phyloP scores from a whole-genome alignment of 2,888 invertebrate species.

The Drosophila meridionalis region DNA sequence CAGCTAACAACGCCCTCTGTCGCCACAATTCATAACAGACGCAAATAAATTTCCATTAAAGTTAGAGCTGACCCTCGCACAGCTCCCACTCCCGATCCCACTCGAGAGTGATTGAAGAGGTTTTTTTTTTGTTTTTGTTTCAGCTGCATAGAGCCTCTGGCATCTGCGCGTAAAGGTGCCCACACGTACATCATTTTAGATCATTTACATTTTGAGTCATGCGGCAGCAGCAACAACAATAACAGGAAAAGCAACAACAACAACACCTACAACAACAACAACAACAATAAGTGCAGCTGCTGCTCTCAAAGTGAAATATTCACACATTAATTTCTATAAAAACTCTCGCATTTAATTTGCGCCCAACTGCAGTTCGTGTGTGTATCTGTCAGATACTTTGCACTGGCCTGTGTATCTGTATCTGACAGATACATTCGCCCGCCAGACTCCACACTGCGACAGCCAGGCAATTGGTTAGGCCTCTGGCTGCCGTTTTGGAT shows the following conservation, averaged over 20 bases:
- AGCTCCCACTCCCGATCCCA: not conserved
- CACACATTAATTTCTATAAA: constrained; percentile 69
- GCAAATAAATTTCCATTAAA: constrained; percentile 78
- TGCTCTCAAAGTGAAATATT: constrained; percentile 44
- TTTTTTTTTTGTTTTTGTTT: not conserved
- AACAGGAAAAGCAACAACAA: constrained; percentile 26
- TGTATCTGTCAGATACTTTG: constrained; percentile 24
- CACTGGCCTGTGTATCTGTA: constrained; percentile 8
- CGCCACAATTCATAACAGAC: constrained; percentile 75
- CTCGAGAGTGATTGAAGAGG: constrained; percentile 33
- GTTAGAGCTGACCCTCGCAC: constrained; percentile 25
- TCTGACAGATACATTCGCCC: constrained; percentile 26
- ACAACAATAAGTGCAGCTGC: constrained; percentile 17
- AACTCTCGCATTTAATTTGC: constrained; percentile 30
- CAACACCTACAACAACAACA: constrained; percentile 16
- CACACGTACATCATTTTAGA: constrained; percentile 58
- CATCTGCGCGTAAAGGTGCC: constrained; percentile 50
- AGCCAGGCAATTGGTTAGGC: constrained; percentile 55
- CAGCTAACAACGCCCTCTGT: constrained; percentile 67
- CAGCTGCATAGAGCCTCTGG: not conserved
- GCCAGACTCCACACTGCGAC: constrained; percentile 17
- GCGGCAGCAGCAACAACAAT: constrained; percentile 34
- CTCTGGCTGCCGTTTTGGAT: constrained; percentile 45
- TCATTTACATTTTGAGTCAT: constrained; percentile 69
- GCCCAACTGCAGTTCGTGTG: constrained; percentile 30